A percentile compares a stretch with the other conserved stretches of the same genome.
Evolutionary conservation across 2,113 vertebrate genomes (phyloP).

Genomic region (Leuciscus idus): DNA sequence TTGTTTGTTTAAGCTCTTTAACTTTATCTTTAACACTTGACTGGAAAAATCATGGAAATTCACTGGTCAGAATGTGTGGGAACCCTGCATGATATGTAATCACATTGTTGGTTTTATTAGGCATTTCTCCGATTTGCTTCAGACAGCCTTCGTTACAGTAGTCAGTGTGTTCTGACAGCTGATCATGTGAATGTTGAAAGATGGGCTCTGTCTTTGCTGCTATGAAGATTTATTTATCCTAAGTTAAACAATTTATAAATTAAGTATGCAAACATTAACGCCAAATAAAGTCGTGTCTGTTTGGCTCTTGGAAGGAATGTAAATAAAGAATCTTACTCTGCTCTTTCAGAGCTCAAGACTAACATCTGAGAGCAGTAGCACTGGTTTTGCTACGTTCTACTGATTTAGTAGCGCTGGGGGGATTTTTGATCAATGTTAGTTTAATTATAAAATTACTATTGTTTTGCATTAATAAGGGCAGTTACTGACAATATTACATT

Average conservation of each 20-base stretch:
- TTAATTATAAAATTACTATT: too few relatives aligned
- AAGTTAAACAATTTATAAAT: not conserved
- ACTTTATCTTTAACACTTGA: not conserved
- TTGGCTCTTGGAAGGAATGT: slow-evolving; percentile 14
- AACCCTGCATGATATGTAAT: not conserved
- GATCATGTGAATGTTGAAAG: not conserved
- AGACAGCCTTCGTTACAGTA: not conserved
- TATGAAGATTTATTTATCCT: not conserved
- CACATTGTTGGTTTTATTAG: slow-evolving; percentile 11
- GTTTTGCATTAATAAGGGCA: too few relatives aligned
- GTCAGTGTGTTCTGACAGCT: not conserved
- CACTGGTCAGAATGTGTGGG: not conserved
- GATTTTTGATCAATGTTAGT: too few relatives aligned
- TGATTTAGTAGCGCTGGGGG: too few relatives aligned
- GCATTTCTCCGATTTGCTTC: not conserved
- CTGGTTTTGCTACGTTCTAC: too few relatives aligned
- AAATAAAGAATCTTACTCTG: not conserved
- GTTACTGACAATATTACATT: too few relatives aligned
- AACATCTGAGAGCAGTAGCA: too few relatives aligned
- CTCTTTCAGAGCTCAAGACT: not conserved
- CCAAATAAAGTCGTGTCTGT: not conserved
- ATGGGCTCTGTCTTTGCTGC: not conserved
- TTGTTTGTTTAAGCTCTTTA: not conserved
- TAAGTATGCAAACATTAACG: not conserved
- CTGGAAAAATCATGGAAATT: not conserved